Percentiles rank a stretch among this genome's conserved stretches.
These are phyloP conservation scores for Otus sunia DNA, from an alignment of 2,113 vertebrate species.

Conservation along the genomic window DNA sequence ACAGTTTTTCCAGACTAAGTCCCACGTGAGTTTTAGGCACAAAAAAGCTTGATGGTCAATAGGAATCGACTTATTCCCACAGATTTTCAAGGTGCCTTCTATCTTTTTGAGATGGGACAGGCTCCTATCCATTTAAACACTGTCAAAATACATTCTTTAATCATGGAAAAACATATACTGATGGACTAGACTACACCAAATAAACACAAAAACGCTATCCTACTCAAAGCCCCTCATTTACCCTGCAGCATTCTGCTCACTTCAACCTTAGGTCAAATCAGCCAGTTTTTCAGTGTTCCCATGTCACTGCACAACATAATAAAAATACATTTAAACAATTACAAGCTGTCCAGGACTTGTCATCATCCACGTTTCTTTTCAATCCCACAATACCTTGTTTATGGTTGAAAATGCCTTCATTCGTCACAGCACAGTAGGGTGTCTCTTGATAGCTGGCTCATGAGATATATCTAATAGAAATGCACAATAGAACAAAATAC, in stretches of 20 bases:
- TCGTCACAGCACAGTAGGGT: conserved; percentile 4
- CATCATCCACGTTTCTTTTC: background rate
- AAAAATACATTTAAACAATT: conserved; percentile 16
- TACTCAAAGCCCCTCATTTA: background rate
- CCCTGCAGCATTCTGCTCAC: background rate
- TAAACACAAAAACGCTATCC: background rate
- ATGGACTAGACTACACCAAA: background rate
- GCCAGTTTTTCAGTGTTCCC: background rate
- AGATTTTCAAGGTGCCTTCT: background rate
- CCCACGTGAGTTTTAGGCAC: background rate
- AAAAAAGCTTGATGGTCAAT: background rate
- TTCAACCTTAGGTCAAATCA: background rate
- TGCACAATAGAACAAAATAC: conserved; percentile 16
- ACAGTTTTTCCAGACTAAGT: background rate
- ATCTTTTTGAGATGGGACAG: background rate
- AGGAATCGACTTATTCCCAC: background rate
- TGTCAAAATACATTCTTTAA: background rate
- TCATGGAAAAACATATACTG: background rate
- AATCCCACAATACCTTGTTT: conserved; percentile 36
- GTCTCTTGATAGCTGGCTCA: conserved; percentile 7
- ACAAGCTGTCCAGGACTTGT: background rate
- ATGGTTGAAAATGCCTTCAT: conserved; percentile 36
- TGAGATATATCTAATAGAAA: conserved; percentile 42
- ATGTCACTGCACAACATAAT: background rate
- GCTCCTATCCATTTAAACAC: background rate